Conservation (phyloP, 1,140 invertebrate species). For the Adelges cooleyi region DNA sequence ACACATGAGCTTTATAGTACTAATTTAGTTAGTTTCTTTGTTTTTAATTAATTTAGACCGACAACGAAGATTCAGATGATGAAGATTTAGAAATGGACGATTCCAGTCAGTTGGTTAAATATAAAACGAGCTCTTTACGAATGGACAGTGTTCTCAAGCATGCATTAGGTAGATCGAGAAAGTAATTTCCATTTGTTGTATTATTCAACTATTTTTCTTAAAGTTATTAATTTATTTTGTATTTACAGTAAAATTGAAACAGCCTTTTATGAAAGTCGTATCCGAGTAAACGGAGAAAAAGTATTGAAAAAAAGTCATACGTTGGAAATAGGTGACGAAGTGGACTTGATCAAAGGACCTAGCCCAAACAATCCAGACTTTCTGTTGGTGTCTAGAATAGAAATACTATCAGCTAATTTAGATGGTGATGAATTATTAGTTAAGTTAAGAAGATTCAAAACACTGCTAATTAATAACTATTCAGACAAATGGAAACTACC, state of each 20-base stretch:
- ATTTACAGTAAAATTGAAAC: slow-evolving; percentile 49
- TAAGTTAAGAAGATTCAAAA: slow-evolving; percentile 24
- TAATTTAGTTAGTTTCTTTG: too few species aligned
- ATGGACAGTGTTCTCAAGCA: slow-evolving; percentile 53
- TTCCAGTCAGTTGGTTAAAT: slow-evolving; percentile 38
- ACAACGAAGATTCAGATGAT: background rate
- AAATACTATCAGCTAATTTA: slow-evolving; percentile 41
- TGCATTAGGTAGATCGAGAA: slow-evolving; percentile 52
- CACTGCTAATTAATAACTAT: slow-evolving; percentile 23
- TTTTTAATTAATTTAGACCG: too few species aligned
- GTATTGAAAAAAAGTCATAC: slow-evolving; percentile 49
- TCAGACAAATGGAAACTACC: slow-evolving; percentile 5
- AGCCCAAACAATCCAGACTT: slow-evolving; percentile 48
- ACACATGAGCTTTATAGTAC: too few species aligned
- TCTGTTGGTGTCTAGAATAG: slow-evolving; percentile 47
- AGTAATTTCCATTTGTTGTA: slow-evolving; percentile 37
- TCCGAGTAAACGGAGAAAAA: slow-evolving; percentile 54
- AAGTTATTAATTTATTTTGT: slow-evolving; percentile 23
- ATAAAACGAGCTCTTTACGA: slow-evolving; percentile 48
- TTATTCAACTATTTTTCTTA: too few species aligned
- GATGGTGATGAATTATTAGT: slow-evolving; percentile 31
- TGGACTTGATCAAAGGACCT: slow-evolving; percentile 49
- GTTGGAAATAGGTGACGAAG: slow-evolving; percentile 49
- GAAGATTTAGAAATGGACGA: background rate
- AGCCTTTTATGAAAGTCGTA: slow-evolving; percentile 52